Evolutionary conservation across 2,797 vertebrate species (phyloP), one percentile per base, ranked within the genome.

Genomic region (Scleropages formosus): DNA sequence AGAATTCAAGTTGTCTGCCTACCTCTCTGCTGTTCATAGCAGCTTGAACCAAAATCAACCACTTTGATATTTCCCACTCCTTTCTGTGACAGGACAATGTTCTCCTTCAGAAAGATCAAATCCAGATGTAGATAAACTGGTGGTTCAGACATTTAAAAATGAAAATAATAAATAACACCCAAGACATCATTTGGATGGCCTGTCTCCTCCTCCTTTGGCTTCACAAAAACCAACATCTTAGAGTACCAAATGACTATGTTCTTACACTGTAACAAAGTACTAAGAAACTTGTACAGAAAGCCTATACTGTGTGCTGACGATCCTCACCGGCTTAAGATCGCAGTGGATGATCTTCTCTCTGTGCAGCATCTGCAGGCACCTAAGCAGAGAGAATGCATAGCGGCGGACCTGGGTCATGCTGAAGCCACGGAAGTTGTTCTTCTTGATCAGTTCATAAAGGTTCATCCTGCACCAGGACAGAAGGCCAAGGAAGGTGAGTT

Each of bases 11-110:
- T 3, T 0, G n/a, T 4, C 22, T 80, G 78, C 84, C 85, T 85
- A 98, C 96, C 95, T 89, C 93, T 95, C 88, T 97, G 95, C 78
- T 97, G 91, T 83, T 97, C 96, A 69, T 95, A 97, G 84, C 96
- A 98, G 84, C 96, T 98, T 72, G 96, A 98, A 78, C 96, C 96
- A 88, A 98, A 98, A 85, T 98, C 96, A 73, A 97, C 96, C 80
- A 98, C 96, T 87, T 98, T 98, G 82, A 98, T 95, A 82, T 95
- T 95, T 39, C 95, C 91, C 22, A 95, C 94, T 6, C 95, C 96
- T 81, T 91, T 91, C 78, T 95, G 94, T 74, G 93, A 93, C 47
- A 98, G 86, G 67, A 98, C 90, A 84, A 97, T 97, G 84, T 98
- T 98, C 84, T 97, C 96, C 96, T 97, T 83, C 82, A 63, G 46